These are phyloP conservation scores for Idaea straminata DNA, from an alignment of 2,888 invertebrate species.

Conservation along the genomic window DNA sequence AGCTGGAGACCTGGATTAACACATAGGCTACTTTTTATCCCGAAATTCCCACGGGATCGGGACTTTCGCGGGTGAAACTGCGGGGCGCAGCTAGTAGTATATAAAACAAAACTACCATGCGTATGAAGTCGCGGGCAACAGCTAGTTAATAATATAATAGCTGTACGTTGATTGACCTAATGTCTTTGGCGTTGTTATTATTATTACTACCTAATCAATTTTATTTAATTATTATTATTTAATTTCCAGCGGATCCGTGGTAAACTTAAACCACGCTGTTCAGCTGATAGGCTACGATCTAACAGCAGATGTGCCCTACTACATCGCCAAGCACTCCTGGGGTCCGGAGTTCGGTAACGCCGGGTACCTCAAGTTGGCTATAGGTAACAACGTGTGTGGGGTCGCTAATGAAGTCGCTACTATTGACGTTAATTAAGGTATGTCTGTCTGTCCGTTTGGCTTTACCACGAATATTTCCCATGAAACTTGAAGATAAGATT, in stretches of 20 bases:
- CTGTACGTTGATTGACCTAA: too few species aligned
- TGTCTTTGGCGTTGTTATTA: too few species aligned
- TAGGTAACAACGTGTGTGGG: constrained; percentile 89
- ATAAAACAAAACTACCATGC: too few species aligned
- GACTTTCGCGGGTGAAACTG: too few species aligned
- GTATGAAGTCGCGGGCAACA: too few species aligned
- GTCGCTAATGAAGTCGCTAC: constrained; percentile 86
- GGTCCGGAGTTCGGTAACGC: constrained; percentile 86
- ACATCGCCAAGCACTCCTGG: constrained; percentile 93
- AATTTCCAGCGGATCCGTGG: constrained; percentile 65
- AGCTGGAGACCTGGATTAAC: too few species aligned
- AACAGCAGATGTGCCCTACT: constrained; percentile 85
- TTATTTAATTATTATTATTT: constrained; percentile 4
- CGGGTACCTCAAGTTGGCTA: constrained; percentile 88
- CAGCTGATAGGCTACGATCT: constrained; percentile 91
- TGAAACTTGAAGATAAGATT: not conserved
- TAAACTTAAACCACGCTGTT: constrained; percentile 89
- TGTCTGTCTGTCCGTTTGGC: not conserved
- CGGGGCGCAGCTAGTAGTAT: too few species aligned
- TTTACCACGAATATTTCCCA: not conserved
- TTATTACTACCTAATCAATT: too few species aligned
- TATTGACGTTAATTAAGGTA: constrained; percentile 59
- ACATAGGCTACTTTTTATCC: too few species aligned
- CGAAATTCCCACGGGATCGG: too few species aligned
- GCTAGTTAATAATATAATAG: too few species aligned